Conservation (phyloP, 2,797 vertebrate genomes). For the Notolabrus celidotus region DNA sequence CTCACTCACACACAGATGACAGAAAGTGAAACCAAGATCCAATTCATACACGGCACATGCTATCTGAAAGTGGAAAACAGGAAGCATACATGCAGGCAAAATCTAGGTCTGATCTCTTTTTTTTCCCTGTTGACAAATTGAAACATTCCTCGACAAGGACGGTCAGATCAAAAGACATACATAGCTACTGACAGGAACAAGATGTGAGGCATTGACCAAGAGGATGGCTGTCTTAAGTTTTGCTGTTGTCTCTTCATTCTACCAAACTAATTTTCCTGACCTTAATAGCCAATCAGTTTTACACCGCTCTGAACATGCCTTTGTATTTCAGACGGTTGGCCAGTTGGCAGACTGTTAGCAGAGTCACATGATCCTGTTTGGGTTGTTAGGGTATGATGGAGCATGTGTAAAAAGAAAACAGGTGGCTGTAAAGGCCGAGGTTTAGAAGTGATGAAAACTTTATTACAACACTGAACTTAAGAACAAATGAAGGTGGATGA, state of each 20-base stretch:
- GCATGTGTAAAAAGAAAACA: conserved; percentile 30
- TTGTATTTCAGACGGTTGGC: conserved; percentile 13
- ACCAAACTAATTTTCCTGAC: conserved; percentile 26
- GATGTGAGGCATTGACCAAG: conserved; percentile 2
- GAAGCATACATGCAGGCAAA: background rate
- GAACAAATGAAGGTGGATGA: background rate
- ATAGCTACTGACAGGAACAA: background rate
- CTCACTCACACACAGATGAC: background rate
- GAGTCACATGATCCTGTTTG: conserved; percentile 40
- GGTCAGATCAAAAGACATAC: conserved; percentile 14
- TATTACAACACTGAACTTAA: background rate
- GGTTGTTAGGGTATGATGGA: conserved; percentile 6
- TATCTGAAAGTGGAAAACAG: background rate
- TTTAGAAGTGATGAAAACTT: background rate
- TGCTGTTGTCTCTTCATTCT: conserved; percentile 1
- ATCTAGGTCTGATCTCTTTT: background rate
- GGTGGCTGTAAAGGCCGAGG: background rate
- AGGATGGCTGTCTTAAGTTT: background rate
- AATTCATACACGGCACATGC: background rate
- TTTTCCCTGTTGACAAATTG: background rate
- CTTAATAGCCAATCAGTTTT: conserved; percentile 39
- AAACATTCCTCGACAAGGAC: conserved; percentile 2
- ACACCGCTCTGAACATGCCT: conserved; percentile 20
- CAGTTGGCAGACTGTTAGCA: conserved; percentile 34
- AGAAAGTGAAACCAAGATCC: conserved; percentile 8